A percentile compares a stretch with the other conserved stretches of the same genome.
These are phyloP conservation scores for Aphaenogaster ashmeadi DNA, from an alignment of 1,140 invertebrate species.

Conservation along the genomic window DNA sequence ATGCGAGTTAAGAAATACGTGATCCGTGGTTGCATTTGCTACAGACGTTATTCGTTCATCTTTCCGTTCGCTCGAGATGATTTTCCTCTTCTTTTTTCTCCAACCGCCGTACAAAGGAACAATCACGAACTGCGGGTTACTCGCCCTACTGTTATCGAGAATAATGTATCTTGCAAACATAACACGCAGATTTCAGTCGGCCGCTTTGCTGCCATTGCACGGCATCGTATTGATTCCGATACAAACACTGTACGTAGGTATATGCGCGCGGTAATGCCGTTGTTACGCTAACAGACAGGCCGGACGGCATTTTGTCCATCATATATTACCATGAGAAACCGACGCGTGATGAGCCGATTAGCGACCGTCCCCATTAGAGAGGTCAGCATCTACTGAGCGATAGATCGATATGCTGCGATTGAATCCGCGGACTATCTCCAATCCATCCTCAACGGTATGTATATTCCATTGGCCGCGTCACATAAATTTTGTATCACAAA, in stretches of 20 bases:
- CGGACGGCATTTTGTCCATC: constrained; percentile 43
- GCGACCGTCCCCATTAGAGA: constrained; percentile 57
- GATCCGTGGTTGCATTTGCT: neutral
- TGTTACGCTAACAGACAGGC: constrained; percentile 28
- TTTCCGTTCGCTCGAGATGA: neutral
- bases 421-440: neutral
- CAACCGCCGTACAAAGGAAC: constrained; percentile 34
- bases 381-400: constrained; percentile 12
- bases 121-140: neutral
- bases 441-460: neutral
- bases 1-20: neutral
- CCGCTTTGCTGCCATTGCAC: constrained; percentile 29
- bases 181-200: constrained; percentile 33
- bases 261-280: constrained; percentile 13
- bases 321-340: constrained; percentile 59
- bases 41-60: neutral
- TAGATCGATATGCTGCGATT: constrained; percentile 5
- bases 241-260: constrained; percentile 30
- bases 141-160: constrained; percentile 3
- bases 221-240: constrained; percentile 50
- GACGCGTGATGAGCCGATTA: constrained; percentile 49
- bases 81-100: neutral
- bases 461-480: neutral
- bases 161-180: constrained; percentile 37
- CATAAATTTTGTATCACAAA: neutral